Conservation (phyloP, 2,888 invertebrate genomes). For the Dynastes maya region DNA sequence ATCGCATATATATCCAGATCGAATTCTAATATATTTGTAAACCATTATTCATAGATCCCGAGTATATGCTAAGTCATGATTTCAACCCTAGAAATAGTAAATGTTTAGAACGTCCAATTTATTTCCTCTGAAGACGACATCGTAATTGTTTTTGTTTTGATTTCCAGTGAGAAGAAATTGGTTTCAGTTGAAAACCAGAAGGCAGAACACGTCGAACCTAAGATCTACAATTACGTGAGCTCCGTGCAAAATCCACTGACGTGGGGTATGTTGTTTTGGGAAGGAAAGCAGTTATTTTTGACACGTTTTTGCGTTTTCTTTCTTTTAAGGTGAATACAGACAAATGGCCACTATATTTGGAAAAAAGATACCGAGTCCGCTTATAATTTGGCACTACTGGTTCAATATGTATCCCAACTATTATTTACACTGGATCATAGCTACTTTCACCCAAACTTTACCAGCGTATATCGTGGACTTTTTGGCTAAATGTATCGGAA, state of each 20-base stretch:
- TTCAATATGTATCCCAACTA: slow-evolving; percentile 75
- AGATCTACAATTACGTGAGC: slow-evolving; percentile 91
- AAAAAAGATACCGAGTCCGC: slow-evolving; percentile 72
- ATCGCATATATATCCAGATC: too few relatives aligned
- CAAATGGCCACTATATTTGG: slow-evolving; percentile 72
- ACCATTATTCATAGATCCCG: too few relatives aligned
- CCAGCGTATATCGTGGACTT: slow-evolving; percentile 71
- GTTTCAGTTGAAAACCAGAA: neutral
- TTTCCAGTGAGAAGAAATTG: neutral
- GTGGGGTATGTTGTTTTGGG: slow-evolving; percentile 76
- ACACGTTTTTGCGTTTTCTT: slow-evolving; percentile 41
- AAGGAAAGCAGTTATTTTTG: too few relatives aligned
- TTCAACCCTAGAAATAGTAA: neutral
- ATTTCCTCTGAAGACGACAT: neutral
- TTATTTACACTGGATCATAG: slow-evolving; percentile 72
- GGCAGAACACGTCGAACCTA: slow-evolving; percentile 68
- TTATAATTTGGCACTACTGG: slow-evolving; percentile 77
- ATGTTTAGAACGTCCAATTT: neutral
- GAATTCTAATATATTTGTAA: too few relatives aligned
- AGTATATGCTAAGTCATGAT: too few relatives aligned
- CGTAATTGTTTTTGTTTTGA: neutral
- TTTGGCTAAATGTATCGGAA: slow-evolving; percentile 70
- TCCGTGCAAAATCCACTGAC: slow-evolving; percentile 86
- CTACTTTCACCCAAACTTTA: slow-evolving; percentile 75
- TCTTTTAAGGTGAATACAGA: slow-evolving; percentile 73